phyloP scores from a whole-genome alignment of 2,113 vertebrate species.

The Megaceryle torquata region DNA sequence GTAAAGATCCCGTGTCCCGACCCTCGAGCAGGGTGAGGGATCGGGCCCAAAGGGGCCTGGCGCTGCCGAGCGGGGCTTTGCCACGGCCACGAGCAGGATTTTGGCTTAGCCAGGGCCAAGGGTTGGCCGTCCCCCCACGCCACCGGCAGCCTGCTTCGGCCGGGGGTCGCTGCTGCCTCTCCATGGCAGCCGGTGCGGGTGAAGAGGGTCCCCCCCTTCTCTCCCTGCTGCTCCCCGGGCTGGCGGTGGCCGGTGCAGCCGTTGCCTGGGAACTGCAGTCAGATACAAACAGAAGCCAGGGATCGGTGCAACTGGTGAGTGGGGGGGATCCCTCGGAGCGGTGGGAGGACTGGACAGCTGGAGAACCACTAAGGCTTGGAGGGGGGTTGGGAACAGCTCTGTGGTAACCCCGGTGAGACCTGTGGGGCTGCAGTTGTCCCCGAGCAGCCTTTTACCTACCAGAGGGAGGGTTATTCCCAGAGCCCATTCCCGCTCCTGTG shows the following conservation, averaged over 20 bases:
- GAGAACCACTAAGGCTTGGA: background rate
- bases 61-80: rapidly evolving
- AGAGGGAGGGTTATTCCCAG: background rate
- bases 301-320: background rate
- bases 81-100: background rate
- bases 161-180: background rate
- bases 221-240: background rate
- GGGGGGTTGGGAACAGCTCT: background rate
- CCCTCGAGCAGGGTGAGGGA: rapidly evolving
- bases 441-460: background rate
- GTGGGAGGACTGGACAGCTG: background rate
- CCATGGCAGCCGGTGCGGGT: background rate
- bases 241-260: background rate
- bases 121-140: rapidly evolving
- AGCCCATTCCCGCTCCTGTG: background rate
- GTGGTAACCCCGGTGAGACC: rapidly evolving
- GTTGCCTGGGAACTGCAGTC: slow-evolving; percentile 62
- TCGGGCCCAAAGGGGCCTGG: rapidly evolving
- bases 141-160: background rate
- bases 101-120: background rate
- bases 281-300: slow-evolving; percentile 29
- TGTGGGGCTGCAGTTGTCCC: rapidly evolving
- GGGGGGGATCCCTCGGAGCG: background rate
- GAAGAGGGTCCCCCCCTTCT: too few relatives aligned
- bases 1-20: rapidly evolving